phyloP scores from a whole-genome alignment of 1,140 invertebrate genomes.

The Psilanteris sp. region DNA sequence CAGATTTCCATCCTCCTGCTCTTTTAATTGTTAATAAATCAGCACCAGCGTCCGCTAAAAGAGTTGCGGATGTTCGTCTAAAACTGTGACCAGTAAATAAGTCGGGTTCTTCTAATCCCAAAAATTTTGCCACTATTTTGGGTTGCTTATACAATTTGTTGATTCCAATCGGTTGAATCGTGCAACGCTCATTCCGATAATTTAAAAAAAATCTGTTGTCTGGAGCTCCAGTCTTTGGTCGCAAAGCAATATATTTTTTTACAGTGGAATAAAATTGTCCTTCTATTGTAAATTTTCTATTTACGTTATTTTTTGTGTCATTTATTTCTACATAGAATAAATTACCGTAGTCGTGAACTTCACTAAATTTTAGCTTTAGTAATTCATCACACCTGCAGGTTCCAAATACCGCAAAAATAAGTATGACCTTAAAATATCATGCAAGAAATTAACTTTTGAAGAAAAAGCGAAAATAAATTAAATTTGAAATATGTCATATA shows the following conservation, averaged over 20 bases:
- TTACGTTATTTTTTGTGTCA: neutral
- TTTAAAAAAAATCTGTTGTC: slow-evolving; percentile 39
- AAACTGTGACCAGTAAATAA: slow-evolving; percentile 21
- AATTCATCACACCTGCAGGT: slow-evolving; percentile 3
- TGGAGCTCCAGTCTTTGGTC: slow-evolving; percentile 6
- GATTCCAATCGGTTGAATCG: slow-evolving; percentile 32
- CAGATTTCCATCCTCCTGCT: slow-evolving; percentile 8
- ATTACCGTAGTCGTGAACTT: slow-evolving; percentile 2
- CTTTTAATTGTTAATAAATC: slow-evolving; percentile 5
- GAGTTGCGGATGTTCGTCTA: slow-evolving; percentile 1
- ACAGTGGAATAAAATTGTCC: slow-evolving; percentile 3
- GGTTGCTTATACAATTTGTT: slow-evolving; percentile 37
- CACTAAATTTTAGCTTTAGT: neutral
- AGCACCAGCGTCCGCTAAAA: slow-evolving; percentile 7
- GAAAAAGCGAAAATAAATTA: slow-evolving; percentile 2
- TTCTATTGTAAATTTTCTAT: neutral
- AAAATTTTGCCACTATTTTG: slow-evolving; percentile 29
- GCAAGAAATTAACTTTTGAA: neutral
- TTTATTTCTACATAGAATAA: neutral
- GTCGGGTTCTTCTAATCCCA: slow-evolving; percentile 4
- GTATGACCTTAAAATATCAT: slow-evolving; percentile 1
- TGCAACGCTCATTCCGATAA: slow-evolving; percentile 17
- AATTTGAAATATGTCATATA: neutral
- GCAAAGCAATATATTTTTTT: slow-evolving; percentile 33
- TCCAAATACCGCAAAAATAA: slow-evolving; percentile 5